Evolutionary conservation across 2,113 vertebrate species (phyloP), one percentile per base, ranked within the genome.

Genomic region (Poecilia latipinna): DNA sequence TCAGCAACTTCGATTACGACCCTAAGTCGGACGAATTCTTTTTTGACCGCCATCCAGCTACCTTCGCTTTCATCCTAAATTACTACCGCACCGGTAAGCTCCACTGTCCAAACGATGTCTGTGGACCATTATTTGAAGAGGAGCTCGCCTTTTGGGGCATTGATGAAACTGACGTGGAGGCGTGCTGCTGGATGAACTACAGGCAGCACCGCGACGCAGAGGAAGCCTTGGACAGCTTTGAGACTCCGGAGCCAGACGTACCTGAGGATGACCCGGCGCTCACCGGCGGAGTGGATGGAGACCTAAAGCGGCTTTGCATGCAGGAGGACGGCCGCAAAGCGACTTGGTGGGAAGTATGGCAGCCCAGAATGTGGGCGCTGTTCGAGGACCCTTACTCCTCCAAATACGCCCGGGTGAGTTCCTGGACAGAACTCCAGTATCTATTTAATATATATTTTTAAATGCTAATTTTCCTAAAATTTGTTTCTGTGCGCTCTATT

Each of bases 181-280:
- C 97, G 11, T 99, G 98, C 84, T 99, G 98, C 94, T 99, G 98
- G 97, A 99, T 99, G 97, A 97, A 97, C 85, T 99, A 99, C 90
- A 93, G 98, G n/a, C 98, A 99, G 91, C 98, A 99, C 70, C 95
- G 98, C 0, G 98, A 99, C 13, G 98, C 98, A 0, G 98, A 99
- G 63, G 98, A 99, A 89, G 98, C 97, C 57, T 94, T 98, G 80
- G 97, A 98, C 89, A 98, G 96, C 93, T 99, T 99, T 2, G 97
- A 99, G 91, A 95, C 93, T 10, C 97, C 97, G 0, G 97, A 98
- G 84, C 96, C 95, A 0, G 94, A 96, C 0, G 80, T 68, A 0
- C 93, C 93, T 0, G 93, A 94, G 54, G 94, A 95, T 1, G 95
- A 96, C 78, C 93, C 96, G 66, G 97, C 96, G 71, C 92, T 96